Percentiles rank a stretch among this genome's conserved stretches.
Evolutionary conservation across 2,888 invertebrate species (phyloP).

Genomic region (Arrhopalites spinosus): DNA sequence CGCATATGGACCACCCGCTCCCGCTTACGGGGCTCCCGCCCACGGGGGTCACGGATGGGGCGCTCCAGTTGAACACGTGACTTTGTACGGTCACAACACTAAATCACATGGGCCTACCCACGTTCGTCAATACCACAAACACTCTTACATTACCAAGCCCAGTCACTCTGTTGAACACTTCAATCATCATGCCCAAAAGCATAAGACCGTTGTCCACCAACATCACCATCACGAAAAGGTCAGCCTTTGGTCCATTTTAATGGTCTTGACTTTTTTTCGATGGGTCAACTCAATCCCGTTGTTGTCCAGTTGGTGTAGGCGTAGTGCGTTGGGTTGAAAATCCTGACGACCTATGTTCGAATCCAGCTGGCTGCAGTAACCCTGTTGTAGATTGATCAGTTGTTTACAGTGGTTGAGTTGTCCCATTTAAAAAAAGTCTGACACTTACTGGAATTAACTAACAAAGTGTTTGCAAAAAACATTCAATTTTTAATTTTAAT

Average conservation of each 20-base stretch:
- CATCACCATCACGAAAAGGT: slow-evolving; percentile 38
- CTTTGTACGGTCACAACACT: slow-evolving; percentile 24
- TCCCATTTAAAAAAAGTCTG: background rate
- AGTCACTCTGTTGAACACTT: slow-evolving; percentile 32
- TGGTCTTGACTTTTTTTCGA: background rate
- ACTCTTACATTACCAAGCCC: slow-evolving; percentile 23
- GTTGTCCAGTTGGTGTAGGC: too few relatives aligned
- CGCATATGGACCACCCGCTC: background rate
- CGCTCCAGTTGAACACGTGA: background rate
- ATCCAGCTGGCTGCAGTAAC: too few relatives aligned
- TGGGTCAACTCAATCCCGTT: background rate
- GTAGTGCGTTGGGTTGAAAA: too few relatives aligned
- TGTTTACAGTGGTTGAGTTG: background rate
- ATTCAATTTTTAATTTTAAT: background rate
- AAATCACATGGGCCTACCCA: slow-evolving; percentile 31
- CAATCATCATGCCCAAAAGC: slow-evolving; percentile 13
- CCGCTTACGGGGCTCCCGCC: background rate
- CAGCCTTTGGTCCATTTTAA: background rate
- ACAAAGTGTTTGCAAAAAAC: background rate
- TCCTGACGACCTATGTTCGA: too few relatives aligned
- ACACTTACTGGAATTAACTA: background rate
- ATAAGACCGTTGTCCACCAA: slow-evolving; percentile 37
- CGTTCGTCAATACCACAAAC: slow-evolving; percentile 34
- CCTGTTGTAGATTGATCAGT: too few relatives aligned
- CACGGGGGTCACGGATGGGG: background rate